phyloP scores from a whole-genome alignment of 1,140 invertebrate species.

The Nasonia longicornis region DNA sequence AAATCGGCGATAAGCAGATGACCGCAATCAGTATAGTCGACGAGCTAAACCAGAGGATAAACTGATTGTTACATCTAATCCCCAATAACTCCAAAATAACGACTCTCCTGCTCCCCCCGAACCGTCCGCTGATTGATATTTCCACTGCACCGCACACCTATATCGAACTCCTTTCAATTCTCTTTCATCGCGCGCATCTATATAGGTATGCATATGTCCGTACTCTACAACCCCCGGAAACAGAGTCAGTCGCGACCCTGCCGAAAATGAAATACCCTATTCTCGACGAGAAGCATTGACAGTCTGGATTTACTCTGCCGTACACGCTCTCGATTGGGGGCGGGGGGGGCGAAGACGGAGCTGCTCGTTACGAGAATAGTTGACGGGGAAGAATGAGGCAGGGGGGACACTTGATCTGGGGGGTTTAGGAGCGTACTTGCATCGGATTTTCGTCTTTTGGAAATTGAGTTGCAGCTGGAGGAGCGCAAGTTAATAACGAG shows the following conservation, averaged over 20 bases:
- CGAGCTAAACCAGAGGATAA: neutral
- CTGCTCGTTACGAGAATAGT: slow-evolving; percentile 9
- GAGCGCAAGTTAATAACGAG: neutral
- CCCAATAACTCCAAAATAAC: neutral
- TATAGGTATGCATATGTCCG: too few species aligned
- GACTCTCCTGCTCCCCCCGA: neutral
- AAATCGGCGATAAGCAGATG: neutral
- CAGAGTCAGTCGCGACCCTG: neutral
- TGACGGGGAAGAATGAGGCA: neutral
- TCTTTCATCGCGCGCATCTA: neutral
- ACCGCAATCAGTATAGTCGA: neutral
- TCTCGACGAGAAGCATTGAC: neutral
- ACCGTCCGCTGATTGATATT: slow-evolving; percentile 2
- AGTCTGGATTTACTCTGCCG: neutral
- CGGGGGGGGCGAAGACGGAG: neutral
- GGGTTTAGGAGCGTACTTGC: neutral
- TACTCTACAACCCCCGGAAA: neutral
- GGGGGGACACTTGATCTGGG: slow-evolving; percentile 18
- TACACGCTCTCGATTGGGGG: neutral
- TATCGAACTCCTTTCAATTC: neutral
- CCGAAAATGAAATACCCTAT: slow-evolving; percentile 14
- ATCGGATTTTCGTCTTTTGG: slow-evolving; percentile 23
- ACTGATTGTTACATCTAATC: neutral
- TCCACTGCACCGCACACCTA: neutral
- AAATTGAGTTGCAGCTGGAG: slow-evolving; percentile 10